Conservation (phyloP, 2,888 invertebrate genomes). For the Dione juno region DNA sequence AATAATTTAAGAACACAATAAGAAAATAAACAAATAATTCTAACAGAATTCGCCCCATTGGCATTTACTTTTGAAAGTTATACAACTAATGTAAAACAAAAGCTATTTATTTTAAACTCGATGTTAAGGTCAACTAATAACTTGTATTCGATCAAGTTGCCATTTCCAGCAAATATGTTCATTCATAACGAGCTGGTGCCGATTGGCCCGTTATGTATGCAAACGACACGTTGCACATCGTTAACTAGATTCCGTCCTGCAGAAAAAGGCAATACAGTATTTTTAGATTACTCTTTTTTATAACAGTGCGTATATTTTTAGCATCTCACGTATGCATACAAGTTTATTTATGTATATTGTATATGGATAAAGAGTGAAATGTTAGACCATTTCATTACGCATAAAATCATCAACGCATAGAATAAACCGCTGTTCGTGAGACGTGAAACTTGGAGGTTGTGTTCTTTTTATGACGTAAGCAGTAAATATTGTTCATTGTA, state of each 20-base stretch:
- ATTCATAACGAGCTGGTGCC: constrained; percentile 31
- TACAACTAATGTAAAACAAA: constrained; percentile 9
- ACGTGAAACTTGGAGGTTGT: no score
- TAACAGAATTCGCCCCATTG: neutral
- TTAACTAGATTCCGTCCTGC: constrained; percentile 23
- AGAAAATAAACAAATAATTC: no score
- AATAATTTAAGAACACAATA: neutral
- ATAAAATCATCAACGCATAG: no score
- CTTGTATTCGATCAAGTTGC: constrained; percentile 25
- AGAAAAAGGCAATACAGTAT: constrained; percentile 29
- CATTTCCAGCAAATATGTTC: constrained; percentile 28
- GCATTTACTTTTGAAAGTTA: neutral
- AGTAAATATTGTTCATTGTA: no score
- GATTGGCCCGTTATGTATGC: constrained; percentile 34
- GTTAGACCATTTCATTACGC: no score
- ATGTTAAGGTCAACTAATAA: constrained; percentile 24
- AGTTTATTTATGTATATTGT: neutral
- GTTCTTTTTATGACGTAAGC: no score
- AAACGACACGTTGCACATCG: constrained; percentile 27
- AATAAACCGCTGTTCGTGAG: no score
- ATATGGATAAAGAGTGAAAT: neutral
- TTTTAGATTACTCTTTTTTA: constrained; percentile 29
- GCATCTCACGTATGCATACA: neutral
- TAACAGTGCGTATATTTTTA: constrained; percentile 4
- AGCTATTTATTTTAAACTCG: constrained; percentile 22